A percentile compares a stretch with the other conserved stretches of the same genome.
Evolutionary conservation across 2,888 invertebrate species (phyloP).

Genomic region (Caenorhabditis plicata): DNA sequence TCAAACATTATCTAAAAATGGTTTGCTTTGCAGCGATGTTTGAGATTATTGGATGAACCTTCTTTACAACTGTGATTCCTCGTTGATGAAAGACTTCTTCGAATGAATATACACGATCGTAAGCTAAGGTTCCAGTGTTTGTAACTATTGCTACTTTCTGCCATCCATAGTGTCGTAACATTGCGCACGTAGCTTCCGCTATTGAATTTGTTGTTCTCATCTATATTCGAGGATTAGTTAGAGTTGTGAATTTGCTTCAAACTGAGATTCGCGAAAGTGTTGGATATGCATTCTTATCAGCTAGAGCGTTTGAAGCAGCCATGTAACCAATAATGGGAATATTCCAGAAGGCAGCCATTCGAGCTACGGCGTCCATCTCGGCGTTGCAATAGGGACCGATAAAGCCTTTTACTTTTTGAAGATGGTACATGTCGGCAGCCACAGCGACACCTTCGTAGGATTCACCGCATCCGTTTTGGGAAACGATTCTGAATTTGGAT

Average conservation of each 20-base stretch:
- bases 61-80: slow-evolving; percentile 39
- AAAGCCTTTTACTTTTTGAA: slow-evolving; percentile 59
- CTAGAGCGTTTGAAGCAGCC: slow-evolving; percentile 49
- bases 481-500: slow-evolving; percentile 43
- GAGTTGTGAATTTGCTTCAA: background rate
- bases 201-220: slow-evolving; percentile 60
- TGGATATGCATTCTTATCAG: slow-evolving; percentile 51
- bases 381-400: slow-evolving; percentile 63
- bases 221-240: slow-evolving; percentile 10
- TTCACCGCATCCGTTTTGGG: slow-evolving; percentile 60
- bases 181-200: slow-evolving; percentile 54
- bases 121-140: slow-evolving; percentile 43
- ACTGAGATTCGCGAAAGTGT: slow-evolving; percentile 43
- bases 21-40: too few relatives aligned
- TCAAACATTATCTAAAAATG: slow-evolving; percentile 54
- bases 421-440: slow-evolving; percentile 62
- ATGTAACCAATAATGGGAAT: slow-evolving; percentile 62
- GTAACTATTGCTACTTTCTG: slow-evolving; percentile 49
- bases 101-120: slow-evolving; percentile 39
- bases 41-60: too few relatives aligned
- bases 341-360: slow-evolving; percentile 64
- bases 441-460: slow-evolving; percentile 63
- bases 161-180: slow-evolving; percentile 60
- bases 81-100: slow-evolving; percentile 46
- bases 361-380: slow-evolving; percentile 61